Base-by-base conservation (phyloP, 1,140 invertebrate genomes). In the Neuroterus valhalla region DNA sequence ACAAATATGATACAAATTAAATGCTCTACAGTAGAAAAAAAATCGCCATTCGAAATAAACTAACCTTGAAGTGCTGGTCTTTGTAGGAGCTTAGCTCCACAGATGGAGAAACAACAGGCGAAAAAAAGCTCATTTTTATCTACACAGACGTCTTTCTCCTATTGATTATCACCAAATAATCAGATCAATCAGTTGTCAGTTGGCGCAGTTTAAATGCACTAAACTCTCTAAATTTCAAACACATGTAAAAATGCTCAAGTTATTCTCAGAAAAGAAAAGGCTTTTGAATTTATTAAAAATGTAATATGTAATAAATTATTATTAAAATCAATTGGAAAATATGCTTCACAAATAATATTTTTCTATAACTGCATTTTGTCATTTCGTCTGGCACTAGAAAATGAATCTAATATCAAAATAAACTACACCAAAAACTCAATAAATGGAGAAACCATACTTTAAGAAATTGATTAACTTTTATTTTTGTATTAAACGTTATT, bases 31-130 rank as follows among this genome's bases (percentile, higher is more conserved):
- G 31, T n/a, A 23, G n/a, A 26, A 67, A 10, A 38, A 38, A 38
- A 38, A 1, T 38, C 10, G 4, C 31, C 6, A 38, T 38, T 31
- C 75, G 26, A 68, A 38, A 67, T 45, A 45, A 52, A 82, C 83
- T 87, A 92, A 97, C 96, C 92, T 97, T 98, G 89, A 97, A 98
- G 92, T 98, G 97, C 87, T 98, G 97, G 90, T 98, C 97, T 80
- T 97, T 92, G 85, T 98, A 98, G 0, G 97, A 96, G 89, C 97
- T 98, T 75, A 98, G 91, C 78, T 96, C 95, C 23, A 93, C 87
- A 0, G 92, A 93, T n/a, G 90, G 88, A 31, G 89, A 86, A 38
- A 21, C 76, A 62, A 62, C 52, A 4, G 21, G 3, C 19, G 52
- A 14, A 62, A 26, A 5, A 26, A 62, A 26, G 26, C 52, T 62